Base-by-base conservation (phyloP, 2,113 vertebrate genomes). In the Oceanodroma tethys region DNA sequence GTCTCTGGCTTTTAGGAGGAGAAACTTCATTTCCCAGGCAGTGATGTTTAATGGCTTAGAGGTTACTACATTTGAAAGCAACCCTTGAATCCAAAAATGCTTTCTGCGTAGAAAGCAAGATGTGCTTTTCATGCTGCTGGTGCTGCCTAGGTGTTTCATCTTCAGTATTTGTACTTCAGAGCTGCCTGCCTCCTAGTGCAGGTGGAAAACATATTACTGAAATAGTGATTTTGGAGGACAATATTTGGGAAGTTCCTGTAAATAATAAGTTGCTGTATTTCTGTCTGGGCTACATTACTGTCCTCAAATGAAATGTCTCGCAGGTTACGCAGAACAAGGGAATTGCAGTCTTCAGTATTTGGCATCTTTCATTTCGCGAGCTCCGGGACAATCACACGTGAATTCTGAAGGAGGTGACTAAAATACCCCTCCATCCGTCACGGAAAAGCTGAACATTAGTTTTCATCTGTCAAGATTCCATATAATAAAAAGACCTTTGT, bases 351-450 rank as follows among this genome's bases (percentile, higher is more conserved):
- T 43, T 81, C 4, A 3, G 23, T 25, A 2, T 75, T 91, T 40
- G 38, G 38, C 48, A 15, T 53, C 32, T 88, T 79, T 45, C 17
- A 4, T 83, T 53, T 81, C 75, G 85, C 5, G 6, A 90, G 43
- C 56, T 92, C 38, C 15, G 8, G 63, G 56, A 80, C 40, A 63
- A 58, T 58, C 43, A 6, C 3, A 1, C 0, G 0, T 72, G 66
- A 71, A 45, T 92, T 76, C 23, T 66, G 62, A 43, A 58, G 79
- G 76, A 93, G 66, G 52, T 82, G 56, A 36, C 73, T 70, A 19
- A 86, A 90, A 70, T 22, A 7, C 6, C 14, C 7, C 0, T 42
- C 30, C 25, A 8, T 71, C 55, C 16, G 0, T 75, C 32, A 4
- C 10, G 13, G 65, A 47, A 81, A 67, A 82, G 36, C 60, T 19